phyloP scores from a whole-genome alignment of 2,797 vertebrate genomes.

The Helicolenus hilgendorfi region DNA sequence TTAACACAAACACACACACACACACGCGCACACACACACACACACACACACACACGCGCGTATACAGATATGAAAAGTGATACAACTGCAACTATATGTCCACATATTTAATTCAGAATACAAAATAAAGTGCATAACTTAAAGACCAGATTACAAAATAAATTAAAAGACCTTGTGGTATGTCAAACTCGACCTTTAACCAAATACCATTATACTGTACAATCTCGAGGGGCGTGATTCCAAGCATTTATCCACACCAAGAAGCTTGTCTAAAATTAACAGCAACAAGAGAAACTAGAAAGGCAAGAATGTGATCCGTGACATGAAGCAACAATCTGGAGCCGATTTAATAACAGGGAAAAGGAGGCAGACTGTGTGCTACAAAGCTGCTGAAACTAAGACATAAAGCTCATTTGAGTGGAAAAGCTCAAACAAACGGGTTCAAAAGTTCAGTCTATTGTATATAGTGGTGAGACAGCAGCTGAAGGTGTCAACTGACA shows the following conservation, averaged over 20 bases:
- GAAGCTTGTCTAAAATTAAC: slow-evolving; percentile 16
- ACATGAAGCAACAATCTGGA: slow-evolving; percentile 25
- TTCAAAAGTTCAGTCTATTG: slow-evolving; percentile 39
- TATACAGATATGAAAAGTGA: slow-evolving; percentile 25
- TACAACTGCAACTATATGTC: neutral
- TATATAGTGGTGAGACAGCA: neutral
- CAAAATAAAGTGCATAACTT: slow-evolving; percentile 58
- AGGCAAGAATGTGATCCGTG: slow-evolving; percentile 3
- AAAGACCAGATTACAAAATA: slow-evolving; percentile 22
- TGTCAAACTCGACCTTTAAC: neutral
- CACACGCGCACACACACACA: neutral
- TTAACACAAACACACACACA: neutral
- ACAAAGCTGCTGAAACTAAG: slow-evolving; percentile 23
- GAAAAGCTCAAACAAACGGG: slow-evolving; percentile 28
- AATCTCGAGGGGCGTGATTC: neutral
- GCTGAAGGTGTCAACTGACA: slow-evolving; percentile 1
- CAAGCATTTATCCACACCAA: slow-evolving; percentile 9
- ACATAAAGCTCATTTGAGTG: slow-evolving; percentile 22
- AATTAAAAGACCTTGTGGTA: slow-evolving; percentile 16
- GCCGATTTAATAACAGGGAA: neutral
- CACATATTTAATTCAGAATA: slow-evolving; percentile 28
- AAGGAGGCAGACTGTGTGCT: neutral
- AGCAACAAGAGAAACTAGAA: slow-evolving; percentile 5
- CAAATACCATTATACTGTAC: slow-evolving; percentile 1
- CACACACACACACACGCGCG: neutral